Conservation (phyloP, 2,888 invertebrate species). For the Drosophila borealis region DNA sequence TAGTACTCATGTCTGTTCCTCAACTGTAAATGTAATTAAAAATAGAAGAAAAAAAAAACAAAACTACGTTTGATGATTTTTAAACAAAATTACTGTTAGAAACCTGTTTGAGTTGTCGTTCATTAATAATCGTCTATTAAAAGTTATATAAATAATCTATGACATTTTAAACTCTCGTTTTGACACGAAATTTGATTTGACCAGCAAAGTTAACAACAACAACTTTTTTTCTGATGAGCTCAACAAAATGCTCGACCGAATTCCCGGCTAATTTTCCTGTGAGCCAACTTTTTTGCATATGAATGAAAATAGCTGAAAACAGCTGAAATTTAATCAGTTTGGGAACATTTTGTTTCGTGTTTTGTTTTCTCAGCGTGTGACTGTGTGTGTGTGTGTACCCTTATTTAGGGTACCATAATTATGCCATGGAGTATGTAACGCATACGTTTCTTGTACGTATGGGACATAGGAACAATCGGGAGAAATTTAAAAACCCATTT, state of each 20-base stretch:
- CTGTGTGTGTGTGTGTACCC: neutral
- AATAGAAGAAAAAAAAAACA: neutral
- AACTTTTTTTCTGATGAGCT: slow-evolving; percentile 49
- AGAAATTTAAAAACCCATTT: too few relatives aligned
- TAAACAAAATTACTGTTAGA: slow-evolving; percentile 12
- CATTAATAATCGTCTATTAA: slow-evolving; percentile 33
- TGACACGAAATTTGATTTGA: slow-evolving; percentile 39
- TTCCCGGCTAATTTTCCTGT: slow-evolving; percentile 21
- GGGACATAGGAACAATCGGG: too few relatives aligned
- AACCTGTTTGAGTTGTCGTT: slow-evolving; percentile 45
- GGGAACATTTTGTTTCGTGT: slow-evolving; percentile 28
- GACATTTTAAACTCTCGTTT: slow-evolving; percentile 41
- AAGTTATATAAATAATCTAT: slow-evolving; percentile 41
- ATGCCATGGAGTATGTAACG: neutral
- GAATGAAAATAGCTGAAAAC: slow-evolving; percentile 71
- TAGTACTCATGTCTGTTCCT: neutral
- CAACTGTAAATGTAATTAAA: neutral
- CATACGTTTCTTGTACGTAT: neutral
- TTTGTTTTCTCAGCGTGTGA: neutral
- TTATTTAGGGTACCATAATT: neutral
- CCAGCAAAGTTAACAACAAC: slow-evolving; percentile 4
- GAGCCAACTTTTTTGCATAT: slow-evolving; percentile 64
- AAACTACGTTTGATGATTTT: slow-evolving; percentile 14
- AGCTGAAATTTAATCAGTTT: slow-evolving; percentile 68
- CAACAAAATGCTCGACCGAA: slow-evolving; percentile 42